Evolutionary conservation across 2,888 invertebrate genomes (phyloP).

Genomic region (Eupithecia vulgata): DNA sequence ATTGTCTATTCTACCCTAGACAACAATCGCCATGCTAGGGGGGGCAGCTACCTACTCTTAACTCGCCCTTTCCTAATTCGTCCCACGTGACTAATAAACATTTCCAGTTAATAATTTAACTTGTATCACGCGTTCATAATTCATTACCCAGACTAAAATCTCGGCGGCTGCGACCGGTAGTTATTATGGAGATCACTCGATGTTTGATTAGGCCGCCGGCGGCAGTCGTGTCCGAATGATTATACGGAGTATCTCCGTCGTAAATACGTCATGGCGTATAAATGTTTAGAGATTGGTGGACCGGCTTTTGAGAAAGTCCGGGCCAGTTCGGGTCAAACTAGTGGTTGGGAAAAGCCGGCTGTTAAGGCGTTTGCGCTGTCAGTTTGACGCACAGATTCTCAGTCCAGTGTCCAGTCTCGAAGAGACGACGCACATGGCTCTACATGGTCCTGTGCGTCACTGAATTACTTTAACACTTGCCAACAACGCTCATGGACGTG

Average conservation of each 20-base stretch:
- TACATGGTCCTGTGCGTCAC: neutral
- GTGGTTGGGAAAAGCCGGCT: neutral
- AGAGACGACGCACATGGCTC: neutral
- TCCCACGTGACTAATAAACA: neutral
- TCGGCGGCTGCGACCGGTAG: conserved; percentile 65
- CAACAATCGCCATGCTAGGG: too few relatives aligned
- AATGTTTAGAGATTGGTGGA: conserved; percentile 20
- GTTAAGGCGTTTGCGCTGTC: neutral
- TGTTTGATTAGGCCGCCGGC: conserved; percentile 59
- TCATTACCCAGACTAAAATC: conserved; percentile 18
- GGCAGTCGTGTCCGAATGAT: conserved; percentile 64
- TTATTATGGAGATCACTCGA: conserved; percentile 64
- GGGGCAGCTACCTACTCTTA: neutral
- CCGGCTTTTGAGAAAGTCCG: conserved; percentile 17
- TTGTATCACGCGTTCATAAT: conserved; percentile 9
- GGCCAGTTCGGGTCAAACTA: neutral
- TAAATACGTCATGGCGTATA: conserved; percentile 55
- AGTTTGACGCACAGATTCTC: neutral
- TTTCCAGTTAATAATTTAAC: conserved; percentile 2
- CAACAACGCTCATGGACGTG: too few relatives aligned
- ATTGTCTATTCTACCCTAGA: too few relatives aligned
- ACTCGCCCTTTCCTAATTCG: neutral
- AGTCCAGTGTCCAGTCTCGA: neutral
- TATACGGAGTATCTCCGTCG: conserved; percentile 56
- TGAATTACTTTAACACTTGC: too few relatives aligned